A percentile compares a stretch with the other conserved stretches of the same genome.
Evolutionary conservation across 2,888 invertebrate species (phyloP).

Genomic region (Calameuta idolon): DNA sequence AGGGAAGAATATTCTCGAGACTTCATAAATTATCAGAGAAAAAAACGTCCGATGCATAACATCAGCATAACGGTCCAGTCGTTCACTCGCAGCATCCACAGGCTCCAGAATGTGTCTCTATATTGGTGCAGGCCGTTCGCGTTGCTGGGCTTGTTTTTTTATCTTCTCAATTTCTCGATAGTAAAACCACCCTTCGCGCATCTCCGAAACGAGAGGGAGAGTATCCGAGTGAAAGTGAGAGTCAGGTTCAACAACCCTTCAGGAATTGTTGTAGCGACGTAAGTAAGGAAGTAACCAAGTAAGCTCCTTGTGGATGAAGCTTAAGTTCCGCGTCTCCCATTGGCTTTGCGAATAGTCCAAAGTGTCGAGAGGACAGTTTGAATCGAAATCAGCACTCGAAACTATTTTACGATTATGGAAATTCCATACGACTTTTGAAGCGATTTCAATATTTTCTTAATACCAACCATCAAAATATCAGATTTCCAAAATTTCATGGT

Average conservation of each 20-base stretch:
- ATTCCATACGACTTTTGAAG: neutral
- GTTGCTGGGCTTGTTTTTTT: neutral
- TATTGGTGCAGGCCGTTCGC: neutral
- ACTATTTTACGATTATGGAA: neutral
- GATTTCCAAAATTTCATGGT: neutral
- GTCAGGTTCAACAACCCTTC: conserved; percentile 19
- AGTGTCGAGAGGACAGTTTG: neutral
- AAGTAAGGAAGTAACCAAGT: neutral
- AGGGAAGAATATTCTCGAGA: neutral
- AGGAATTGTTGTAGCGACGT: neutral
- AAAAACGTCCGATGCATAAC: neutral
- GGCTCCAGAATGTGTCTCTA: neutral
- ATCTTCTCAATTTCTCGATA: conserved; percentile 17
- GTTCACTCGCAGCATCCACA: neutral
- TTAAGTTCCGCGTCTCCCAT: neutral
- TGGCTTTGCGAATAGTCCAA: neutral
- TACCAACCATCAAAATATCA: neutral
- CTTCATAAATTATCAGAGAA: neutral
- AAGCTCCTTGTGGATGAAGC: neutral
- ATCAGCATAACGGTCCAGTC: neutral
- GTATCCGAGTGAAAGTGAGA: conserved; percentile 19
- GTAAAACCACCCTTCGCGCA: conserved; percentile 14
- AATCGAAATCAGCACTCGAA: neutral
- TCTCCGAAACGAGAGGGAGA: neutral
- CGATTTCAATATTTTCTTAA: neutral